These are phyloP conservation scores for Epinephelus coioides DNA, from an alignment of 2,797 vertebrate species.

Conservation along the genomic window DNA sequence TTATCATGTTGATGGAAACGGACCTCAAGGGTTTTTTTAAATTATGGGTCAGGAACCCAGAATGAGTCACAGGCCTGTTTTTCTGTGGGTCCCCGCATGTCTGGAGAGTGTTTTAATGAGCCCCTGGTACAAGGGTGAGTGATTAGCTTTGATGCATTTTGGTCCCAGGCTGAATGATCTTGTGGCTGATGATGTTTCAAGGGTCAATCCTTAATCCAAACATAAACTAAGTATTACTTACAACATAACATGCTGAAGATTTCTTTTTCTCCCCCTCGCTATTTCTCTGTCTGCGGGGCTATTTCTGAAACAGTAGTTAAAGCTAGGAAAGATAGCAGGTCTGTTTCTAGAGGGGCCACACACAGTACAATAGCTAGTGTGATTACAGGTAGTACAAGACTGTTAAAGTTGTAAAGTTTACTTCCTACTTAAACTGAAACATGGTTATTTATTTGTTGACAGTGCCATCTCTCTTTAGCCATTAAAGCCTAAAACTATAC, in stretches of 20 bases:
- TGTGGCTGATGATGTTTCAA: constrained; percentile 53
- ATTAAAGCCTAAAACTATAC: neutral
- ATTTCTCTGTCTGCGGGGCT: constrained; percentile 3
- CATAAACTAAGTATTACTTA: constrained; percentile 60
- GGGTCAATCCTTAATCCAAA: constrained; percentile 72
- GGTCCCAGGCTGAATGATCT: constrained; percentile 58
- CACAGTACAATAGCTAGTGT: constrained; percentile 17
- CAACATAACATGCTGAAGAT: constrained; percentile 8
- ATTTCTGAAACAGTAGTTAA: constrained; percentile 29
- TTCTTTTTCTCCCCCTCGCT: neutral
- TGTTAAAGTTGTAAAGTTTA: neutral
- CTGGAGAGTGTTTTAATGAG: constrained; percentile 68
- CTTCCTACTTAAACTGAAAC: constrained; percentile 8
- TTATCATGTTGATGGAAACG: constrained; percentile 66
- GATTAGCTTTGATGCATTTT: constrained; percentile 70
- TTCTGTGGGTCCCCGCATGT: constrained; percentile 56
- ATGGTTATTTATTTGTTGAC: constrained; percentile 13
- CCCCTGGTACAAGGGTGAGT: constrained; percentile 53
- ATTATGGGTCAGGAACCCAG: constrained; percentile 71
- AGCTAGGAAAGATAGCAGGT: constrained; percentile 5
- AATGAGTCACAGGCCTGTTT: constrained; percentile 66
- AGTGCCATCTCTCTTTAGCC: neutral
- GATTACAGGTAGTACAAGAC: constrained; percentile 14
- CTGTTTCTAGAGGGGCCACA: constrained; percentile 20
- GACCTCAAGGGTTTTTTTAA: constrained; percentile 63